phyloP scores from a whole-genome alignment of 37 sponge, comb jelly and placozoan genomes.

The Haliclona indistincta region DNA sequence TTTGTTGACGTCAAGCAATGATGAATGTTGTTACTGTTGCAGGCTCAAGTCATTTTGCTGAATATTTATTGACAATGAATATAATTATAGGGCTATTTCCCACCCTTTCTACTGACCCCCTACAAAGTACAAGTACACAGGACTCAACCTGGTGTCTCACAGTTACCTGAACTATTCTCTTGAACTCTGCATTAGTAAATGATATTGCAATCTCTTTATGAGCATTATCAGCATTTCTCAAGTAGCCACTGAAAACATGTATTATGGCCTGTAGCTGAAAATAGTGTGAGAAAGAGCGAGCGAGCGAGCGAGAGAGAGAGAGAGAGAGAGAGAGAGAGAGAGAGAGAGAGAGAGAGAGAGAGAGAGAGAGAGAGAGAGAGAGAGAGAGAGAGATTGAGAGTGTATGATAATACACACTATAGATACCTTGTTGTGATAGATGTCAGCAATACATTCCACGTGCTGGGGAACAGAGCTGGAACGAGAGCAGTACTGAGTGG shows the following conservation, averaged over 20 bases:
- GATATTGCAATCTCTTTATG: conserved; percentile 36
- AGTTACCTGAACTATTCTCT: conserved; percentile 28
- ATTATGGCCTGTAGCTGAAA: conserved; percentile 9
- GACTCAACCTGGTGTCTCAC: no score
- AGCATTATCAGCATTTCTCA: conserved; percentile 7
- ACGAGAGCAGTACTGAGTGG: conserved; percentile 6
- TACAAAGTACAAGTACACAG: no score
- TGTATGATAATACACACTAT: no score
- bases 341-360: conserved; percentile 11
- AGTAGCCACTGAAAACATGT: conserved; percentile 6
- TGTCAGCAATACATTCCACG: conserved; percentile 52
- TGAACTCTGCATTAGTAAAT: conserved; percentile 44
- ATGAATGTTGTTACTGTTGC: background rate
- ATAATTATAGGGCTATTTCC: no score
- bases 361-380: conserved; percentile 20
- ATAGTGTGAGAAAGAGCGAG: background rate
- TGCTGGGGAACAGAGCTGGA: conserved; percentile 34
- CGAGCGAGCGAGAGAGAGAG: background rate
- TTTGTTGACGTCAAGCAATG: background rate
- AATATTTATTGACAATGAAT: no score
- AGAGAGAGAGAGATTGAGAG: conserved; percentile 10
- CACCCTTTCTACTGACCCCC: no score
- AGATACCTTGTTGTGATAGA: conserved; percentile 50
- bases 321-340: conserved; percentile 9
- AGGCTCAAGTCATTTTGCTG: no score